These are phyloP conservation scores for Lasioglossum albipes DNA, from an alignment of 1,140 invertebrate genomes.

Conservation along the genomic window DNA sequence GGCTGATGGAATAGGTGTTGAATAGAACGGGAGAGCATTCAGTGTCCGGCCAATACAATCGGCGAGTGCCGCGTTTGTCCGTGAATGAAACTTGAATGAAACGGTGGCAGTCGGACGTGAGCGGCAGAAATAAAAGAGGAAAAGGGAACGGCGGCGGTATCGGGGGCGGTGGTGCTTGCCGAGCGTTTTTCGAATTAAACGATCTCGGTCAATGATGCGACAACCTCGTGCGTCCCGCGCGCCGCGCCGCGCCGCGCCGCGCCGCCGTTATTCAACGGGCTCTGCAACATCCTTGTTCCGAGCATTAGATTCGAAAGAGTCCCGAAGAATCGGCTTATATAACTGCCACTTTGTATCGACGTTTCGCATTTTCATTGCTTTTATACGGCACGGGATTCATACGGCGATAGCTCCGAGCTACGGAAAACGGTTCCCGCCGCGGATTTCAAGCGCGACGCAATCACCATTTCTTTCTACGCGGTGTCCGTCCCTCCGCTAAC, in stretches of 20 bases:
- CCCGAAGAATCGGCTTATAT: not conserved
- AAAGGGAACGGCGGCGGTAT: not conserved
- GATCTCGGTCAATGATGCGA: slow-evolving; percentile 8
- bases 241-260: too few relatives aligned
- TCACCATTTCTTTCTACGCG: too few relatives aligned
- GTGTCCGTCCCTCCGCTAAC: too few relatives aligned
- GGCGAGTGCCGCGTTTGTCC: slow-evolving; percentile 26
- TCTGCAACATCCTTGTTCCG: not conserved
- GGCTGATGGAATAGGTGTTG: slow-evolving; percentile 42
- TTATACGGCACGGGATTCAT: too few relatives aligned
- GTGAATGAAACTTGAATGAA: slow-evolving; percentile 49
- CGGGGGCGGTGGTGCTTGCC: not conserved
- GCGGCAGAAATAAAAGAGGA: slow-evolving; percentile 35
- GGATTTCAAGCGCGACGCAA: too few relatives aligned
- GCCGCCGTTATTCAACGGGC: not conserved
- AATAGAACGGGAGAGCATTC: slow-evolving; percentile 42
- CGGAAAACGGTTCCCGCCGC: too few relatives aligned
- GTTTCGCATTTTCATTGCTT: too few relatives aligned
- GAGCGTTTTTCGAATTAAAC: slow-evolving; percentile 39
- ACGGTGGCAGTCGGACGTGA: slow-evolving; percentile 47
- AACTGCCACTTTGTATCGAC: too few relatives aligned
- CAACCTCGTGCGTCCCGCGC: too few relatives aligned
- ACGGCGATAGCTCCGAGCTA: too few relatives aligned
- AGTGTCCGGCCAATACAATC: slow-evolving; percentile 40
- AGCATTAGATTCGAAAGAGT: not conserved